A percentile compares a stretch with the other conserved stretches of the same genome.
phyloP scores from a whole-genome alignment of 2,113 vertebrate genomes.

The Tetrax tetrax region DNA sequence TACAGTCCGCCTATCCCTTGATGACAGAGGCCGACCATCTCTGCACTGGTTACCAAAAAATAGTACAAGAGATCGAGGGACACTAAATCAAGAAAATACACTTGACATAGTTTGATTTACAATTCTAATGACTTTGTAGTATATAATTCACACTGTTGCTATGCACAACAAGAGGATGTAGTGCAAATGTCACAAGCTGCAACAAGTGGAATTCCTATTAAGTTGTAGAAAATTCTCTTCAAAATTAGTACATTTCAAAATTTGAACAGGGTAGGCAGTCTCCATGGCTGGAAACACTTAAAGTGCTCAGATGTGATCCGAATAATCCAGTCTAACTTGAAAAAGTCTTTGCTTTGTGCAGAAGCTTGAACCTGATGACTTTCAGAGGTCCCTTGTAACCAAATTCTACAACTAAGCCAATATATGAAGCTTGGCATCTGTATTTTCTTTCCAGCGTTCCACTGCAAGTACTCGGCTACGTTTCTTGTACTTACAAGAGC shows the following conservation, averaged over 20 bases:
- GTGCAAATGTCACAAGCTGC: background rate
- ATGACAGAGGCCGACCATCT: constrained; percentile 91
- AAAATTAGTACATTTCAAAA: background rate
- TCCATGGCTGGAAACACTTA: background rate
- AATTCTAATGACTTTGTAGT: background rate
- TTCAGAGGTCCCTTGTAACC: background rate
- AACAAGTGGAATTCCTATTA: background rate
- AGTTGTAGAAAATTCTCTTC: background rate
- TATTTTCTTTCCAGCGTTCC: background rate
- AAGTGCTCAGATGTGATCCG: background rate
- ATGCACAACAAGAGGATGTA: background rate
- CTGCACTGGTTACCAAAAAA: constrained; percentile 79
- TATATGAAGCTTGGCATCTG: background rate
- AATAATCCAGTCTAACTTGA: background rate
- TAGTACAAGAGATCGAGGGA: background rate
- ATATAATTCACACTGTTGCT: background rate
- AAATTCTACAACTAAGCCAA: background rate
- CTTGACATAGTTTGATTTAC: background rate
- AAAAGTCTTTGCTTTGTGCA: background rate
- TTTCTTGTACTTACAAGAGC: background rate
- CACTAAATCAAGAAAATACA: background rate
- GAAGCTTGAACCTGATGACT: background rate
- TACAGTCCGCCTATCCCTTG: constrained; percentile 83
- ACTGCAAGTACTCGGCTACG: background rate
- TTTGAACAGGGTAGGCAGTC: background rate